These are phyloP conservation scores for Monochamus saltuarius DNA, from an alignment of 1,140 invertebrate species.

Conservation along the genomic window DNA sequence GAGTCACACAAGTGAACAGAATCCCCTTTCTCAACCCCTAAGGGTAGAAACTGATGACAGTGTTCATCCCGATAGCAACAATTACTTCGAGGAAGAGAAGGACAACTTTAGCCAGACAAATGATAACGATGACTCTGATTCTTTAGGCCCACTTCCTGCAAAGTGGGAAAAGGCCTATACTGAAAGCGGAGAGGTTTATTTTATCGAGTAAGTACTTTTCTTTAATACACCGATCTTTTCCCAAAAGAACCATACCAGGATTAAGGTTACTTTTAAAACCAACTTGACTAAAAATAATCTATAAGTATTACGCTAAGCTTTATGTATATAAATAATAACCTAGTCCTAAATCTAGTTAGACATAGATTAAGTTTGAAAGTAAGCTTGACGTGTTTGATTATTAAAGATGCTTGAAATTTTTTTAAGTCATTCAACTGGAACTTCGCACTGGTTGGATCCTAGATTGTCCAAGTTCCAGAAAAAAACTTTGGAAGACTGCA, in stretches of 20 bases:
- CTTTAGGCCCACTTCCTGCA: slow-evolving; percentile 84
- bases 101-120: slow-evolving; percentile 43
- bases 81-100: slow-evolving; percentile 46
- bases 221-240: too few species aligned
- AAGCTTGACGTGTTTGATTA: too few species aligned
- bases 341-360: too few species aligned
- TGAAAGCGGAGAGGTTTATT: slow-evolving; percentile 94
- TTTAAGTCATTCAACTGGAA: slow-evolving; percentile 86
- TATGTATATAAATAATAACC: not conserved
- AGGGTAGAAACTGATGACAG: slow-evolving; percentile 49
- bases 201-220: slow-evolving; percentile 83
- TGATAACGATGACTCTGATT: slow-evolving; percentile 53
- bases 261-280: too few species aligned
- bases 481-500: slow-evolving; percentile 85
- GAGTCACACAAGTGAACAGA: slow-evolving; percentile 50
- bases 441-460: slow-evolving; percentile 94
- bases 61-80: slow-evolving; percentile 33
- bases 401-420: slow-evolving; percentile 26
- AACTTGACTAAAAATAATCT: too few species aligned
- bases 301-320: too few species aligned
- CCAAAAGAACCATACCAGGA: too few species aligned
- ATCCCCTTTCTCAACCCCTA: slow-evolving; percentile 47
- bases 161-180: slow-evolving; percentile 98
- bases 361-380: too few species aligned
- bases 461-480: slow-evolving; percentile 88